Base-by-base conservation (phyloP, 2,113 vertebrate species). In the Theropithecus gelada region DNA sequence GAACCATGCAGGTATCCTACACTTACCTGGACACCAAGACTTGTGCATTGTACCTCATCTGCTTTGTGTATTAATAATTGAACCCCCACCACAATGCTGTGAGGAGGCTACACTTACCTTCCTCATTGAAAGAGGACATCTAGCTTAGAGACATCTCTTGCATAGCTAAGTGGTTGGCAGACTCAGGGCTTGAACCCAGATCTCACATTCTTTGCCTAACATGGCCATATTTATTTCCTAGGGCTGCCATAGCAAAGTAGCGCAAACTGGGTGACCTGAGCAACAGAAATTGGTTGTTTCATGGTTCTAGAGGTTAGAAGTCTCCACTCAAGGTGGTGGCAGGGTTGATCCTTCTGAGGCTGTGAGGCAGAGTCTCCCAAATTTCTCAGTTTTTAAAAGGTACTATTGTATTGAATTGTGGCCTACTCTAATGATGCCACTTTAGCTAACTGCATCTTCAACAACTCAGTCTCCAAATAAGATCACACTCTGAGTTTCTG, bases 21-120 rank as follows among this genome's bases (percentile, higher is more conserved):
- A 25, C 3, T 27, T 48, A 6, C 32, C 38, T 66, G 22, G 3
- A 20, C 6, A 1, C 55, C 0, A 6, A 64, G 6, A 6, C 16
- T 7, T 32, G 2, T 14, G n/a, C 45, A 0, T 81, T 73, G 18
- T 23, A 9, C n/a, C 66, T 16, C 6, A 5, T 20, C 6, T 8
- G 25, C 48, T 32, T 76, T 48, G 20, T 32, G 17, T 76, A 18
- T 64, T 64, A 64, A 14, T 64, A 32, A 32, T 40, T 45, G 25
- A 66, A 57, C 6, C 14, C 17, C 85, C 12, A 8, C 8, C 25
- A 23, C 22, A 2, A 4, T 3, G 0, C 64, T 55, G 10, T 18
- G 18, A 55, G 83, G 57, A 50, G 20, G 6, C 5, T 59, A 7
- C 64, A 0, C 18, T 45, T 43, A 22, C 9, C n/a, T 55, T 38